Evolutionary conservation across 2,113 vertebrate species (phyloP).

Genomic region (Rattus rattus): DNA sequence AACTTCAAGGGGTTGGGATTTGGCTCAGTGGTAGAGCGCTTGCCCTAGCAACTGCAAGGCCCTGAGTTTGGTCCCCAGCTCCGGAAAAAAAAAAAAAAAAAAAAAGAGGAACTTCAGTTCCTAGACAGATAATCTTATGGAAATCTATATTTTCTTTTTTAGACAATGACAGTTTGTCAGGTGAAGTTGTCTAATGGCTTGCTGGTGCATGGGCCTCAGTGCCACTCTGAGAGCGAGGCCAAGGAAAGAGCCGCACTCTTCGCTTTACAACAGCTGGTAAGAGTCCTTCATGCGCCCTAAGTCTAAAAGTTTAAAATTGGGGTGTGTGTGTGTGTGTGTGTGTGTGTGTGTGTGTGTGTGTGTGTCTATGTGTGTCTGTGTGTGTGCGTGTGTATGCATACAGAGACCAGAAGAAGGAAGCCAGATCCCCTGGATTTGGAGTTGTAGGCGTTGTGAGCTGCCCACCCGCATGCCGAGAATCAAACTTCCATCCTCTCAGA

Average conservation of each 20-base stretch:
- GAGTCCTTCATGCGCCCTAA: conserved; percentile 12
- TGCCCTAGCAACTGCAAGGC: too few relatives aligned
- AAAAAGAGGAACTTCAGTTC: neutral
- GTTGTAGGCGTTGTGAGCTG: neutral
- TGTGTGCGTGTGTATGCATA: neutral
- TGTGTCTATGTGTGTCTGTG: neutral
- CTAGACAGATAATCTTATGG: conserved; percentile 25
- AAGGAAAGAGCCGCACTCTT: conserved; percentile 96
- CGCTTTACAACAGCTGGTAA: conserved; percentile 95
- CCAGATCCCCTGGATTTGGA: neutral
- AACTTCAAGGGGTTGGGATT: too few relatives aligned
- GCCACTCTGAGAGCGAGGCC: conserved; percentile 95
- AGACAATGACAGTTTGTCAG: conserved; percentile 94
- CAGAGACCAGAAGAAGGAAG: neutral
- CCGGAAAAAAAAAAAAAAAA: neutral
- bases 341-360: neutral
- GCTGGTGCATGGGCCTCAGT: conserved; percentile 94
- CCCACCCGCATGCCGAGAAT: neutral
- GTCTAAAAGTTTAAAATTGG: neutral
- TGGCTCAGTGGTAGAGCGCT: too few relatives aligned
- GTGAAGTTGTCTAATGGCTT: conserved; percentile 95
- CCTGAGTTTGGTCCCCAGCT: too few relatives aligned
- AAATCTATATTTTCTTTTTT: conserved; percentile 48
- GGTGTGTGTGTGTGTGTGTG: neutral
- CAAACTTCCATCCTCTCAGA: neutral